Conservation (phyloP, 35 echinoderm and acorn worm genomes). For the Apostichopus californicus region DNA sequence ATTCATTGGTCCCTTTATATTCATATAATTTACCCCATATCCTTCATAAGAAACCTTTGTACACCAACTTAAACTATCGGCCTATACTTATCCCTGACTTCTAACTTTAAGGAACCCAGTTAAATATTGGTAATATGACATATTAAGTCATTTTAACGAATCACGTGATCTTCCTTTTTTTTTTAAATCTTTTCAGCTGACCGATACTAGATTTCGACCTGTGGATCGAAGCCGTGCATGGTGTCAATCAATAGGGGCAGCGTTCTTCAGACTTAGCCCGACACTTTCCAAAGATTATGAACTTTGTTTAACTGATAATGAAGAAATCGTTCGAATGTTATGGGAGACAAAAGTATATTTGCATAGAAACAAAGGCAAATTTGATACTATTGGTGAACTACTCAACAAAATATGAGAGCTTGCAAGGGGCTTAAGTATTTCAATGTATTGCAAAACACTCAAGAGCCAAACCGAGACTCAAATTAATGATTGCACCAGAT, state of each 20-base stretch:
- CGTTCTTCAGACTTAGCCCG: constrained; percentile 31
- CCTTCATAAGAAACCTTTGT: too few relatives aligned
- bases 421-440: too few relatives aligned
- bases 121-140: too few relatives aligned
- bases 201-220: constrained; percentile 22
- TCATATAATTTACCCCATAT: too few relatives aligned
- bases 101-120: too few relatives aligned
- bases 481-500: too few relatives aligned
- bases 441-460: too few relatives aligned
- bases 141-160: too few relatives aligned
- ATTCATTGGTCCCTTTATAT: too few relatives aligned
- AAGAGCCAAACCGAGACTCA: too few relatives aligned
- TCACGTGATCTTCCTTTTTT: not conserved
- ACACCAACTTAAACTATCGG: too few relatives aligned
- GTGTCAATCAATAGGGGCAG: constrained; percentile 45
- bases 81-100: too few relatives aligned
- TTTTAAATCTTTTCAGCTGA: constrained; percentile 13
- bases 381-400: not conserved
- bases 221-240: constrained; percentile 30
- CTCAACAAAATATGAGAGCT: constrained; percentile 23
- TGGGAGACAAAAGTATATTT: constrained; percentile 48
- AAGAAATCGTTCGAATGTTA: constrained; percentile 26
- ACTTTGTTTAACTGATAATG: not conserved
- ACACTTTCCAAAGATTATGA: constrained; percentile 1
- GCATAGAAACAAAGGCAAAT: constrained; percentile 20